phyloP scores from a whole-genome alignment of 2,888 invertebrate species.

The Penaeus monodon region DNA sequence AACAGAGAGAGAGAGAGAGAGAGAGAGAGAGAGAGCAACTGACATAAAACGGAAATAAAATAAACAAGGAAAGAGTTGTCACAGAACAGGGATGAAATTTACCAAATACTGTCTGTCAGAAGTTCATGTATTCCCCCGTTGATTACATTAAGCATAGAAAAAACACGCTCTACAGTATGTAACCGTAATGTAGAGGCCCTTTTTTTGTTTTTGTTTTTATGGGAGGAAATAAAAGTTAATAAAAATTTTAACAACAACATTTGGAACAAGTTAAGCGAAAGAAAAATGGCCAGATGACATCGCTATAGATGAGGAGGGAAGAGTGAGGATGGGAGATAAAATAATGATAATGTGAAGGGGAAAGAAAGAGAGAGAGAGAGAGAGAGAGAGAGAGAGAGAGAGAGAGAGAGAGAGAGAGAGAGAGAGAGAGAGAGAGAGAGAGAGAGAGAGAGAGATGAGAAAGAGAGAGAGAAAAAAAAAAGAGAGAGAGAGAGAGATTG shows the following conservation, averaged over 20 bases:
- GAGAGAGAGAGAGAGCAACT: not conserved
- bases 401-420: slow-evolving; percentile 16
- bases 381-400: slow-evolving; percentile 25
- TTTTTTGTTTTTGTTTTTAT: too few relatives aligned
- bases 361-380: not conserved
- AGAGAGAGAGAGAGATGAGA: not conserved
- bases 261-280: not conserved
- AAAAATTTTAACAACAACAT: too few relatives aligned
- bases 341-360: not conserved
- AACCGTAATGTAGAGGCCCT: too few relatives aligned
- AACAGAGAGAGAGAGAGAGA: not conserved
- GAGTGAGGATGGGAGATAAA: not conserved
- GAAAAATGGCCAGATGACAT: not conserved
- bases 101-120: not conserved
- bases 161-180: too few relatives aligned
- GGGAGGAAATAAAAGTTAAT: too few relatives aligned
- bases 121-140: too few relatives aligned
- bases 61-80: not conserved
- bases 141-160: too few relatives aligned
- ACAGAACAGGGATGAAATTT: not conserved
- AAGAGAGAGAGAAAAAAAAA: not conserved
- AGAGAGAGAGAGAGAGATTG: slow-evolving; percentile 12
- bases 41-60: too few relatives aligned
- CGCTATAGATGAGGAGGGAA: too few relatives aligned
- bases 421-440: not conserved